Evolutionary conservation across 2,797 vertebrate species (phyloP).

Genomic region (Serranus cabrilla): DNA sequence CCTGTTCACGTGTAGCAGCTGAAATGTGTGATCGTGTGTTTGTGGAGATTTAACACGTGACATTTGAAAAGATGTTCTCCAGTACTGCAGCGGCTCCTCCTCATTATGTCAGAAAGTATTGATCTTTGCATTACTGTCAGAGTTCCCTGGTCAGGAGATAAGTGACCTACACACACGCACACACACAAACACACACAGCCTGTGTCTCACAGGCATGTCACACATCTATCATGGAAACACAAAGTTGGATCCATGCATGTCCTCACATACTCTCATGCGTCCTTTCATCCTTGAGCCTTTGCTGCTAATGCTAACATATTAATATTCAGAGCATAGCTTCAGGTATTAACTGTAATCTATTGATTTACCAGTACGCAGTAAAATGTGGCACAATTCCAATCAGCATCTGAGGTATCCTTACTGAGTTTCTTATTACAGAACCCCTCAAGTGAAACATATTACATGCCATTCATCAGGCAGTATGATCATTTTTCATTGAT

Average conservation of each 20-base stretch:
- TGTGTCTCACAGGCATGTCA: background rate
- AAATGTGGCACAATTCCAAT: conserved; percentile 33
- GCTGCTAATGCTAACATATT: conserved; percentile 11
- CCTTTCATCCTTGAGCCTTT: background rate
- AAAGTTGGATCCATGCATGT: background rate
- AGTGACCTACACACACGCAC: conserved; percentile 4
- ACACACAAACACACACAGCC: conserved; percentile 15
- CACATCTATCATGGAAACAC: background rate
- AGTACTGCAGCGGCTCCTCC: conserved; percentile 21
- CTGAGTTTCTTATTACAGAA: conserved; percentile 42
- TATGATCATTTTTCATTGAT: conserved; percentile 51
- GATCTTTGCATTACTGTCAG: conserved; percentile 63
- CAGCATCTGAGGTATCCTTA: conserved; percentile 42
- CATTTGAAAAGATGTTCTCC: conserved; percentile 7
- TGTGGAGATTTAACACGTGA: conserved; percentile 2
- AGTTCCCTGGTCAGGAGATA: conserved; percentile 15
- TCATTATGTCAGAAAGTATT: conserved; percentile 49
- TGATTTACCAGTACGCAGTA: conserved; percentile 37
- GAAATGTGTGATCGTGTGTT: background rate
- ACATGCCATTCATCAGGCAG: conserved; percentile 51
- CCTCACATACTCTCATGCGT: background rate
- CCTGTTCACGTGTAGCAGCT: background rate
- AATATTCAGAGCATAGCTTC: background rate
- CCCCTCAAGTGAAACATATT: conserved; percentile 53
- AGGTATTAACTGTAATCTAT: conserved; percentile 8